Evolutionary conservation across 2,113 vertebrate species (phyloP).

Genomic region (Marcusenius ussheri): DNA sequence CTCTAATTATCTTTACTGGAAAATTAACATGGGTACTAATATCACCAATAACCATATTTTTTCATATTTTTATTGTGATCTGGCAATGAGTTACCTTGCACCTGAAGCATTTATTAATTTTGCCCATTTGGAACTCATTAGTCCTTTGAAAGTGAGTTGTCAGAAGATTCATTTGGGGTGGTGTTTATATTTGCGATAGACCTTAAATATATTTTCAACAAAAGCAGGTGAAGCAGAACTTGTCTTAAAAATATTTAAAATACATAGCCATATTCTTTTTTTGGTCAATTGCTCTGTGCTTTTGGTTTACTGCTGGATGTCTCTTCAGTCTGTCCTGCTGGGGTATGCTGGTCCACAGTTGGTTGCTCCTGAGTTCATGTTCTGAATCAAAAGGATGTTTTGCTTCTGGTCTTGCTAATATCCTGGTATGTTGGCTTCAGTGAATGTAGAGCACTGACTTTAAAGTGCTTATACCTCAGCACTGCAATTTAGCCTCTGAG

Average conservation of each 20-base stretch:
- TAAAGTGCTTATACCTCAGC: background rate
- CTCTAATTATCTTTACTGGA: background rate
- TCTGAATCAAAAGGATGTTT: background rate
- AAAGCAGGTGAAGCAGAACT: background rate
- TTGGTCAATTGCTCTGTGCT: background rate
- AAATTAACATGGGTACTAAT: background rate
- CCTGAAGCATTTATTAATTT: background rate
- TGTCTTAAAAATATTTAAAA: background rate
- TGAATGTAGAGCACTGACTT: background rate
- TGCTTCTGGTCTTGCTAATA: background rate
- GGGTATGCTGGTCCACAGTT: background rate
- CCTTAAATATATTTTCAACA: background rate
- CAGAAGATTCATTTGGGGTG: background rate
- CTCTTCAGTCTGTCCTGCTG: background rate
- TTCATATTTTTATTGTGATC: background rate
- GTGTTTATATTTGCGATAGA: background rate
- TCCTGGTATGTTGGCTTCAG: background rate
- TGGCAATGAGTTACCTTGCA: background rate
- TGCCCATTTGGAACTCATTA: background rate
- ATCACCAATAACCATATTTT: background rate
- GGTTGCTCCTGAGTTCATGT: background rate
- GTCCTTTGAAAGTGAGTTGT: background rate
- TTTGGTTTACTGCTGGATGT: background rate
- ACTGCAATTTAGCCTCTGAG: background rate
- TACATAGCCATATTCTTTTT: background rate